Evolutionary conservation across 2,113 vertebrate species (phyloP), one percentile per base, ranked within the genome.

Genomic region (Morone chrysops): DNA sequence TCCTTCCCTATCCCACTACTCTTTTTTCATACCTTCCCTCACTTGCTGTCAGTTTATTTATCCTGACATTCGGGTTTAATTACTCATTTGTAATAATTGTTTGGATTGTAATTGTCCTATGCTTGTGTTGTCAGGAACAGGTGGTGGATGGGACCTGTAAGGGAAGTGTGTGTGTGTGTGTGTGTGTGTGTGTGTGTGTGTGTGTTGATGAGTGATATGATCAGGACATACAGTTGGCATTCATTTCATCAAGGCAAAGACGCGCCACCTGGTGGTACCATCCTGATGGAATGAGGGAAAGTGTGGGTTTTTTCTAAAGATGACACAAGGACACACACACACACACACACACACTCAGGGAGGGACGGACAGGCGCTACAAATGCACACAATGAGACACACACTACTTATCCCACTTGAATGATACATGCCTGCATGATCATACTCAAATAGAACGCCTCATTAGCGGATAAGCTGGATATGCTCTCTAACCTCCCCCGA

Each of bases 31-130:
- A 80, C 80, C 61, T 40, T 62, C 57, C 68, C 59, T 57, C 25
- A 7, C 47, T 88, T 18, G 84, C 94, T 51, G 25, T 78, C 83
- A 59, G 47, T 89, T 93, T 93, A 92, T 94, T 93, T 93, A 87
- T 89, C 84, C 85, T 77, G 88, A 93, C 91, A 85, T 93, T 84
- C 78, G 85, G 60, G 78, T 85, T 89, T 95, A 94, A 94, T 94
- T 93, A 92, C 92, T 94, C 89, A 91, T 94, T 93, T 93, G 89
- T 93, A 90, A 87, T 93, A 94, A 94, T 95, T 83, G 89, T 88
- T 85, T 48, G 70, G 50, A 91, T 92, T 57, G 66, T 94, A 90
- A 94, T 92, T 84, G 89, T 92, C 78, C 75, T 60, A 68, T 48
- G 75, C 53, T 66, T 50, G 43, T 57, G 62, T 89, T 84, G 81